Base-by-base conservation (phyloP, 2,888 invertebrate species). In the Papilio elwesi region DNA sequence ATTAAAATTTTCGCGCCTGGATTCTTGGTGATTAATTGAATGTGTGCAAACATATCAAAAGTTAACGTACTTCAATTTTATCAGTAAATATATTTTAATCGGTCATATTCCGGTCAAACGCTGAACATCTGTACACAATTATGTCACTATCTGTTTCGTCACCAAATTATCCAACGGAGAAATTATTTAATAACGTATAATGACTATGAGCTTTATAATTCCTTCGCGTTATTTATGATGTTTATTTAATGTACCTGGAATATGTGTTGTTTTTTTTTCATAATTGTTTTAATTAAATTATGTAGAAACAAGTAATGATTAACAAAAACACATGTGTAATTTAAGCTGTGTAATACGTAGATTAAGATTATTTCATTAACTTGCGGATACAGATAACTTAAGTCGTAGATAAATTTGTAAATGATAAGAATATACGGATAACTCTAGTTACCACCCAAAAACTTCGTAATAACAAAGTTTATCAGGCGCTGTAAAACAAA, bases 341-440 rank as follows among this genome's bases (percentile, higher is more conserved):
- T n/a, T n/a, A 52, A 43, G n/a, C 36, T 47, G n/a, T n/a, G 26
- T 59, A 48, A 68, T 48, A 63, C 8, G 15, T 26, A 69, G 73
- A 73, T 73, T 65, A 65, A 69, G 65, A 69, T 65, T 73, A 69
- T 16, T 38, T 12, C 36, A 13, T 68, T 65, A 69, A 68, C 68
- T 47, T 51, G 36, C 57, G 69, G 69, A 69, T 52, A 64, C 16
- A 26, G 68, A 68, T 73, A 73, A 51, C 47, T 10, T 62, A 67
- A 67, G 59, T 43, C 65, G 10, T 65, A 65, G 73, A 73, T 73
- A 69, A 69, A 13, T 51, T 71, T 15, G n/a, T 57, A 68, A 48
- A 9, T 43, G 59, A 65, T 73, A 73, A 65, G 48, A 47, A 59
- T 16, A 59, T 10, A n/a, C 13, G 55, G 64, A 65, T 48, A 51